Percentiles rank a stretch among this genome's conserved stretches.
Evolutionary conservation across 2,797 vertebrate species (phyloP).

Genomic region (Pangasius macronema): DNA sequence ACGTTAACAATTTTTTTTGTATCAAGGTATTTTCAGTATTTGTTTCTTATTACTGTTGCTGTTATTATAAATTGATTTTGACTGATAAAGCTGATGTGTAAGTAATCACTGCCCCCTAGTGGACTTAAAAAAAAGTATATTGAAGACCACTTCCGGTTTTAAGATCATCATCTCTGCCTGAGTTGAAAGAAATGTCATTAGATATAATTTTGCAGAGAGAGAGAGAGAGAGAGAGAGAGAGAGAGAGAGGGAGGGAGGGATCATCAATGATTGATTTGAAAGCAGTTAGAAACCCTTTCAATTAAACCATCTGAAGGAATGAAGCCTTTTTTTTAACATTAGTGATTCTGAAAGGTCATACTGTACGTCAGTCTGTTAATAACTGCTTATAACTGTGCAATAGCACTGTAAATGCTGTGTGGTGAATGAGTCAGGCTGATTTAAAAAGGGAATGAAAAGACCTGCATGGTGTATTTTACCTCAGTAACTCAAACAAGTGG

Average conservation of each 20-base stretch:
- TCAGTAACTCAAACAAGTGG: not conserved
- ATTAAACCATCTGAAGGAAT: not conserved
- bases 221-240: not conserved
- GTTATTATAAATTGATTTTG: not conserved
- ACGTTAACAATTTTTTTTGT: no score
- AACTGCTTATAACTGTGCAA: not conserved
- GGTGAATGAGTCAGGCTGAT: not conserved
- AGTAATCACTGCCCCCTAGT: constrained; percentile 7
- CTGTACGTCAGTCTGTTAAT: not conserved
- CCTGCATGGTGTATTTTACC: not conserved
- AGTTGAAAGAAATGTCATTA: constrained; percentile 10
- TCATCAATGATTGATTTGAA: constrained; percentile 21
- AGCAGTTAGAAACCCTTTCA: constrained; percentile 9
- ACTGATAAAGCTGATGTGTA: not conserved
- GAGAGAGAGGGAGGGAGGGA: not conserved
- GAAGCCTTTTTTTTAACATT: not conserved
- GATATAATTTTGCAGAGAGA: not conserved
- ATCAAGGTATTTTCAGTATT: not conserved
- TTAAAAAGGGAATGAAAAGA: not conserved
- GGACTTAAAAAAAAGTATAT: not conserved
- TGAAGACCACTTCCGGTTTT: not conserved
- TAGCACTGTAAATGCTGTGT: not conserved
- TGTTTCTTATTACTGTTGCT: not conserved
- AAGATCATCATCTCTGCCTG: not conserved
- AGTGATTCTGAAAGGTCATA: not conserved